Evolutionary conservation across 1,140 invertebrate genomes (phyloP).

Genomic region (Holcopasites calliopsidis): DNA sequence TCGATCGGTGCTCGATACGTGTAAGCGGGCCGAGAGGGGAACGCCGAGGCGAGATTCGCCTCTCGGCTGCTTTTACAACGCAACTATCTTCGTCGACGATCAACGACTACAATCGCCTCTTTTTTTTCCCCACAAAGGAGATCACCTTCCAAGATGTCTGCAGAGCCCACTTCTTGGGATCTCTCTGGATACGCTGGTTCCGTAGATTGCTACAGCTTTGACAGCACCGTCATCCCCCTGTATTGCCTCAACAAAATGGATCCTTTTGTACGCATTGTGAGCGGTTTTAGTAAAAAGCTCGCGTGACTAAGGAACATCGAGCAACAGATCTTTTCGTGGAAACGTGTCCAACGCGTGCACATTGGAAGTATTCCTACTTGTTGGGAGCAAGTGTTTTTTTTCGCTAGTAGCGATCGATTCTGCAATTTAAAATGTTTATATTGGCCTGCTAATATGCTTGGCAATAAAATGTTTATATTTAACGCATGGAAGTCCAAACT

Average conservation of each 20-base stretch:
- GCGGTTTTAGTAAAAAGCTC: background rate
- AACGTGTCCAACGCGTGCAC: too few species aligned
- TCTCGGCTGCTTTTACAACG: background rate
- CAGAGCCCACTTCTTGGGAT: constrained; percentile 25
- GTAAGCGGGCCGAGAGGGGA: constrained; percentile 1
- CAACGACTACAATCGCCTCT: constrained; percentile 45
- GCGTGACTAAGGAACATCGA: background rate
- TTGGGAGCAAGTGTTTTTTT: too few species aligned
- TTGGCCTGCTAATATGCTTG: background rate
- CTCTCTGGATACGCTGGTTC: constrained; percentile 7
- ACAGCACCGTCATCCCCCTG: constrained; percentile 14
- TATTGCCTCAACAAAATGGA: background rate
- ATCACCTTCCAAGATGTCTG: constrained; percentile 37
- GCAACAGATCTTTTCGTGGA: background rate
- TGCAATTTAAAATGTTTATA: constrained; percentile 35
- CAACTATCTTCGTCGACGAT: constrained; percentile 62
- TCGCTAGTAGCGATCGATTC: constrained; percentile 15
- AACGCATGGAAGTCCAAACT: constrained; percentile 10
- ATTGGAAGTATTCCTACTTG: background rate
- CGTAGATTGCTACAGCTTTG: background rate
- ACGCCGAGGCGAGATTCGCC: constrained; percentile 25
- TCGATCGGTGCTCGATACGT: constrained; percentile 46
- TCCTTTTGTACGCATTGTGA: background rate
- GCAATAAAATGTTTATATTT: constrained; percentile 34
- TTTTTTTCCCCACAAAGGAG: constrained; percentile 58